Percentiles rank a stretch among this genome's conserved stretches.
These are phyloP conservation scores for Trochalopteron elliotii DNA, from an alignment of 2,113 vertebrate genomes.

Conservation along the genomic window DNA sequence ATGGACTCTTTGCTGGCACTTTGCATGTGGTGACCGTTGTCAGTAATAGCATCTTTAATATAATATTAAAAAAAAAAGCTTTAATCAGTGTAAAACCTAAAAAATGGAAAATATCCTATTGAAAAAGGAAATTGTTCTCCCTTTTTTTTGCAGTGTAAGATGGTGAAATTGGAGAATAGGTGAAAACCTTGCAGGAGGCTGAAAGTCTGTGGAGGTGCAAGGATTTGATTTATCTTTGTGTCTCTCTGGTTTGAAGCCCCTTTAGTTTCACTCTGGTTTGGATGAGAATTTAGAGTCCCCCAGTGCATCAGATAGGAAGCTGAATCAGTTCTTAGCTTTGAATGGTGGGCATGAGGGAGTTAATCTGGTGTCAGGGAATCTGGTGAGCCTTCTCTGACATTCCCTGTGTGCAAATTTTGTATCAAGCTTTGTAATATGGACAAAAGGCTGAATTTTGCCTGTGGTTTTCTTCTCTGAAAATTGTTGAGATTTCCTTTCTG, in stretches of 20 bases:
- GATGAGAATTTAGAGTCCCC: background rate
- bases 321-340: background rate
- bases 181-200: background rate
- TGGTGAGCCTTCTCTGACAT: background rate
- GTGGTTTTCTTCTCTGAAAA: background rate
- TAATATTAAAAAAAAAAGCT: background rate
- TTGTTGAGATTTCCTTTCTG: background rate
- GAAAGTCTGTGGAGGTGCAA: background rate
- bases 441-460: background rate
- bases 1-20: accelerated
- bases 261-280: background rate
- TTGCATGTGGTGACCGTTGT: background rate
- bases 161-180: background rate
- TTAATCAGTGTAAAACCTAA: background rate
- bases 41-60: background rate
- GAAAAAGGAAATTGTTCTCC: background rate
- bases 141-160: background rate
- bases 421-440: background rate
- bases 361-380: background rate
- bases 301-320: background rate
- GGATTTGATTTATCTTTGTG: background rate
- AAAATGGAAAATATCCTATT: background rate
- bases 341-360: background rate
- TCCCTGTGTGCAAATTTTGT: background rate
- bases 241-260: background rate